Conservation (phyloP, 2,888 invertebrate species). For the Coleophora deauratella region DNA sequence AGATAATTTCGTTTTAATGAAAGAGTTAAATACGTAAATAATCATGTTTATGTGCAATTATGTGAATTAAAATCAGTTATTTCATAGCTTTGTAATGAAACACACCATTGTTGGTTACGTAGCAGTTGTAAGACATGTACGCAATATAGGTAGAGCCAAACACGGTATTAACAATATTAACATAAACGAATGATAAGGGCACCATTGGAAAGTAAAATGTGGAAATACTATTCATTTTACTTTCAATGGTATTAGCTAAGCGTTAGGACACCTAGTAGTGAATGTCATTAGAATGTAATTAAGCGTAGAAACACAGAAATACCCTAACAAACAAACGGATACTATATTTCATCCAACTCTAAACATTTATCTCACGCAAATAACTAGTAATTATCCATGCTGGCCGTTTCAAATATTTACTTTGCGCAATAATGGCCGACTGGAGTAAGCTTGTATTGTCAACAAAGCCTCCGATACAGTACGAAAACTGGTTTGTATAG, state of each 20-base stretch:
- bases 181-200: neutral
- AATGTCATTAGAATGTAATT: constrained; percentile 1
- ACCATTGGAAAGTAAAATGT: neutral
- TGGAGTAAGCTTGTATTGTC: constrained; percentile 36
- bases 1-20: neutral
- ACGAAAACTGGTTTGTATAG: constrained; percentile 34
- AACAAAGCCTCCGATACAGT: constrained; percentile 29
- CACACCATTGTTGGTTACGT: too few relatives aligned
- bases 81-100: too few relatives aligned
- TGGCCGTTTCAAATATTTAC: constrained; percentile 45
- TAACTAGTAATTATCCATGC: constrained; percentile 37
- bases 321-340: neutral
- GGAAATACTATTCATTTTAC: neutral
- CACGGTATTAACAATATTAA: neutral
- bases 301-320: neutral
- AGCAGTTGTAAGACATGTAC: too few relatives aligned
- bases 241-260: constrained; percentile 6
- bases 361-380: constrained; percentile 33
- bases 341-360: constrained; percentile 20
- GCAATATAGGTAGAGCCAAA: too few relatives aligned
- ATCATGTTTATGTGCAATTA: too few relatives aligned
- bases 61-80: too few relatives aligned
- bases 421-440: constrained; percentile 38
- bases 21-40: too few relatives aligned
- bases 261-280: neutral